A percentile compares a stretch with the other conserved stretches of the same genome.
Conservation (phyloP, 2,797 vertebrate species). For the Macropus fuliginosus region DNA sequence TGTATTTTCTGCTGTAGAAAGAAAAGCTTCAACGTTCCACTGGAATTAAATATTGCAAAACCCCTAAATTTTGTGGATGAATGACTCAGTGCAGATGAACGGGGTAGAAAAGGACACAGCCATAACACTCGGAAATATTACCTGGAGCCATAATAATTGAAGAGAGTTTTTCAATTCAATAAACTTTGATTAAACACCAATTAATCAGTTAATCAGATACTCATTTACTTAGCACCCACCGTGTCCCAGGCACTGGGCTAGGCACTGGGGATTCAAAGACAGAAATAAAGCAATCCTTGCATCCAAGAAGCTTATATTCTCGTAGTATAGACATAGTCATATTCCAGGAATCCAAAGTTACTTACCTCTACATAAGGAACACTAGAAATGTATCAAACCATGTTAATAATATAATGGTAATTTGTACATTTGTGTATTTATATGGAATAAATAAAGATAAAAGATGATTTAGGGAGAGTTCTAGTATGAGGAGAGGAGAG, state of each 20-base stretch:
- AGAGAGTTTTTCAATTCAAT: not conserved
- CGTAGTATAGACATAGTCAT: not conserved
- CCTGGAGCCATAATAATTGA: not conserved
- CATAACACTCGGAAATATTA: not conserved
- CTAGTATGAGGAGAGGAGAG: not conserved
- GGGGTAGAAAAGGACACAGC: not conserved
- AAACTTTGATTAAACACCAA: not conserved
- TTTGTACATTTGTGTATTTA: not conserved
- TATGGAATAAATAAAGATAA: not conserved
- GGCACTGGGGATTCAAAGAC: not conserved
- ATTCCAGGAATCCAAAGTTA: not conserved
- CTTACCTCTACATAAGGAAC: not conserved
- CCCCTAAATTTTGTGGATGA: slow-evolving; percentile 49
- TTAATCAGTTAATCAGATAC: not conserved
- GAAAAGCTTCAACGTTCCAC: not conserved
- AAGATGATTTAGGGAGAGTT: not conserved
- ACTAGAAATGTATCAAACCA: not conserved
- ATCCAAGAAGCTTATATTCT: not conserved
- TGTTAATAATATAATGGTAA: not conserved
- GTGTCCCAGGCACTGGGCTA: not conserved
- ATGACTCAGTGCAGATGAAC: not conserved
- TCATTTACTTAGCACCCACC: not conserved
- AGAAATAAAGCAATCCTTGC: not conserved
- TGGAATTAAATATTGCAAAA: slow-evolving; percentile 53
- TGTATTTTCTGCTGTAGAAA: not conserved